Base-by-base conservation (phyloP, 1,140 invertebrate genomes). In the Bombus vancouverensis region DNA sequence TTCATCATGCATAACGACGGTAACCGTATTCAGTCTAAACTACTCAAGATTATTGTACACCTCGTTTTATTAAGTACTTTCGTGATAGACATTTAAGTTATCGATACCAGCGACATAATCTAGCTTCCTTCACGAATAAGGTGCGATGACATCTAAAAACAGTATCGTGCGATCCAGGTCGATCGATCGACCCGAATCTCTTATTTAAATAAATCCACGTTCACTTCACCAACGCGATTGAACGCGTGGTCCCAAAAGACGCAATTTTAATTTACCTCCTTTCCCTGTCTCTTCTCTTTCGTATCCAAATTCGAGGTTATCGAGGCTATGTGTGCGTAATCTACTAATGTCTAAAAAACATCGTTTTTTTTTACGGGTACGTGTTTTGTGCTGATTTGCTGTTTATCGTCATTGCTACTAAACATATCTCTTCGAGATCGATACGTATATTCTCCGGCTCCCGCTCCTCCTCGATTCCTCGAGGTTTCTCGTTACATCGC, bases 1-100 rank as follows among this genome's bases (percentile, higher is more conserved):
- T 87, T 86, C 72, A 18, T 87, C 87, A 81, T 91, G 91, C 71
- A 90, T 83, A 91, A 91, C 87, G 86, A 89, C 87, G 79, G 82
- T 88, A 89, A 87, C 68, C 87, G 81, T 85, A 91, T 85, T 75
- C 85, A 83, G 85, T 68, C 89, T 92, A 90, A 81, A 82, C 89
- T 90, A 90, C 65, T 80, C 86, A 70, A 90, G 81, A 90, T 89
- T 81, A 89, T 75, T 73, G 74, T 68, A 82, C 81, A 88, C 77
- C 84, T 81, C 73, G 62, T 83, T 88, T 71, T 18, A 70, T 72
- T 68, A 86, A 72, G 78, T 85, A 90, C n/a, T 87, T 78, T 82
- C 81, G 65, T 71, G 82, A 87, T 65, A 89, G 81, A 89, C 88
- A 90, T 90, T 89, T 87, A 90, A 80, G 47, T 86, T 89, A 89